phyloP scores from a whole-genome alignment of 1,140 invertebrate genomes.

The Probaryconus sp. region DNA sequence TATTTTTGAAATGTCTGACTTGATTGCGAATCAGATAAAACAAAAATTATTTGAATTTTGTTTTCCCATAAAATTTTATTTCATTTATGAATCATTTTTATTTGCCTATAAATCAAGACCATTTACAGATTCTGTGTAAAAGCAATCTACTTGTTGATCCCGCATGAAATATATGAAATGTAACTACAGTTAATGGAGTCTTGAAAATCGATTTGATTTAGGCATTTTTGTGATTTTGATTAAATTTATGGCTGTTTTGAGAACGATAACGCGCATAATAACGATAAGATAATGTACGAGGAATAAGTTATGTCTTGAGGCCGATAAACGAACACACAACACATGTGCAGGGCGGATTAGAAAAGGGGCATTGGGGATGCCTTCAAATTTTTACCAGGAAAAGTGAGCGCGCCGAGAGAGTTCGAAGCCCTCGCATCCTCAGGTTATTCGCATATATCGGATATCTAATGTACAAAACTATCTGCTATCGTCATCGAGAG shows the following conservation, averaged over 20 bases:
- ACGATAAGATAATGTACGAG: slow-evolving; percentile 65
- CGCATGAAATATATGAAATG: too few relatives aligned
- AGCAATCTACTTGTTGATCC: too few relatives aligned
- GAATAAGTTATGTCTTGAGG: slow-evolving; percentile 60
- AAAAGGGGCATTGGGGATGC: slow-evolving; percentile 25
- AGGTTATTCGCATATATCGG: slow-evolving; percentile 8
- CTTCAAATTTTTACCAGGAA: slow-evolving; percentile 40
- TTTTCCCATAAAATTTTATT: too few relatives aligned
- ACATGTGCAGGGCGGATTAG: slow-evolving; percentile 40
- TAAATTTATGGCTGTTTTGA: slow-evolving; percentile 65
- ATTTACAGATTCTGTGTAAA: too few relatives aligned
- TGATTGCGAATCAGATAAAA: too few relatives aligned
- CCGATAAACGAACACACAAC: slow-evolving; percentile 62
- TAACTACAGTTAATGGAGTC: too few relatives aligned
- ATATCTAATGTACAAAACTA: neutral
- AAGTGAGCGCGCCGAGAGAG: slow-evolving; percentile 24
- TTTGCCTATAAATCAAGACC: too few relatives aligned
- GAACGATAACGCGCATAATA: slow-evolving; percentile 68
- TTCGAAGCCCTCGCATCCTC: slow-evolving; percentile 25
- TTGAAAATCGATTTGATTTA: slow-evolving; percentile 46
- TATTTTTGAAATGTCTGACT: too few relatives aligned
- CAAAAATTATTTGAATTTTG: too few relatives aligned
- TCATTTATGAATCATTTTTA: too few relatives aligned
- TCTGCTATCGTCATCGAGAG: too few relatives aligned
- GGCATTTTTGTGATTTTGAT: slow-evolving; percentile 30